Evolutionary conservation across 2,797 vertebrate species (phyloP).

Genomic region (Saxicola maurus): DNA sequence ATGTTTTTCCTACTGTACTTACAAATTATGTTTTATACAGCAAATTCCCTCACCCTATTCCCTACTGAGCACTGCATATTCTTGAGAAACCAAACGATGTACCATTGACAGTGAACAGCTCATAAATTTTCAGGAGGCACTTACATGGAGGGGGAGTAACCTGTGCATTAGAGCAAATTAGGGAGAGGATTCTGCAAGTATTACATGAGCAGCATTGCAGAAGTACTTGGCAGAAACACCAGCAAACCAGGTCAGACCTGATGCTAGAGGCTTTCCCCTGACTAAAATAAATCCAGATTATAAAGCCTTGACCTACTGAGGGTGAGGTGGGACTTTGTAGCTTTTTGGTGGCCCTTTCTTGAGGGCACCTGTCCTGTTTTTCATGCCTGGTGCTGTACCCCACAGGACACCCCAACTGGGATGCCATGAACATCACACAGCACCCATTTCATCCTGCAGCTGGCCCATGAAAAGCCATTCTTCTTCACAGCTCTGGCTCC

Average conservation of each 20-base stretch:
- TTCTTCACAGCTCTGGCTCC: background rate
- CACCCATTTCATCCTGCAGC: accelerated
- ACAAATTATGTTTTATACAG: background rate
- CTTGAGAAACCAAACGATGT: background rate
- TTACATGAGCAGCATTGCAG: background rate
- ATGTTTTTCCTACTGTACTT: background rate
- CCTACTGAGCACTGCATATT: background rate
- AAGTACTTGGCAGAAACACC: background rate
- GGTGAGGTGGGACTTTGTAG: background rate
- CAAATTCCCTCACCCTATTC: background rate
- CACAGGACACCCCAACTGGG: accelerated
- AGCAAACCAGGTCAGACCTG: background rate
- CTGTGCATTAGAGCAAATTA: constrained; percentile 29
- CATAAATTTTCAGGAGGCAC: constrained; percentile 42
- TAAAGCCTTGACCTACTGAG: background rate
- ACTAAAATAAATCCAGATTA: background rate
- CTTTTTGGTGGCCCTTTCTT: background rate
- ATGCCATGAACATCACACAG: accelerated
- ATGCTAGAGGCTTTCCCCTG: background rate
- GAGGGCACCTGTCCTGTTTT: background rate
- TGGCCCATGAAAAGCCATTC: background rate
- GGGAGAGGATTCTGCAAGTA: background rate
- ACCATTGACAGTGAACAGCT: background rate
- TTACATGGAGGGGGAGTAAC: background rate
- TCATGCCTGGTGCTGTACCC: accelerated